Evolutionary conservation across 2,888 invertebrate genomes (phyloP).

Genomic region (Smittia aterrima): DNA sequence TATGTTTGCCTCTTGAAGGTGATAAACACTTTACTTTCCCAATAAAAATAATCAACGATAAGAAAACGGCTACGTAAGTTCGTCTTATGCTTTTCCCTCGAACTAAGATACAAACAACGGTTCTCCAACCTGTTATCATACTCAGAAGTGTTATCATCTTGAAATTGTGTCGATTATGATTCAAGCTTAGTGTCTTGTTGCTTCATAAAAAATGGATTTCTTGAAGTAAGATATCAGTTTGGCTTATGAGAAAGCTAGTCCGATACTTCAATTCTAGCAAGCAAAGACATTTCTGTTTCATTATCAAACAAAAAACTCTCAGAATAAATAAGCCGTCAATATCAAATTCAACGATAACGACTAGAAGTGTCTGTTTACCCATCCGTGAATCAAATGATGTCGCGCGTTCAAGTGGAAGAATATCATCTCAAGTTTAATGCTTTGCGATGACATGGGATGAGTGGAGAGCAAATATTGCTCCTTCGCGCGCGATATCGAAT

Average conservation of each 20-base stretch:
- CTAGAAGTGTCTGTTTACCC: neutral
- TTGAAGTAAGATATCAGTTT: no score
- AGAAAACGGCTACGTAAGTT: neutral
- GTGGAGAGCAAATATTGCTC: constrained; percentile 1
- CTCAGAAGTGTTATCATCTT: constrained; percentile 10
- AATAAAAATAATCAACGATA: constrained; percentile 4
- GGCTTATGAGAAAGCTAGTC: no score
- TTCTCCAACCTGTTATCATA: constrained; percentile 15
- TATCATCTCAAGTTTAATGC: neutral
- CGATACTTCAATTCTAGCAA: neutral
- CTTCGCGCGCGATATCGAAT: neutral
- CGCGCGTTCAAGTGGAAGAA: neutral
- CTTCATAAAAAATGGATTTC: neutral
- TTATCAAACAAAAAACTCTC: neutral
- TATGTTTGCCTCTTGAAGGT: neutral
- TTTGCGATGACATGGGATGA: neutral
- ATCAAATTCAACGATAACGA: neutral
- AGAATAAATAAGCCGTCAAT: neutral
- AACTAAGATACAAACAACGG: neutral
- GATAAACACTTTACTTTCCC: neutral
- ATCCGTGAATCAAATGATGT: neutral
- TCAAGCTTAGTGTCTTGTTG: neutral
- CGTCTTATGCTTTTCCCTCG: neutral
- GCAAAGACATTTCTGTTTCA: no score
- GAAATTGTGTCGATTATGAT: constrained; percentile 23